phyloP scores from a whole-genome alignment of 2,797 vertebrate species.

The Macroramphosus scolopax region DNA sequence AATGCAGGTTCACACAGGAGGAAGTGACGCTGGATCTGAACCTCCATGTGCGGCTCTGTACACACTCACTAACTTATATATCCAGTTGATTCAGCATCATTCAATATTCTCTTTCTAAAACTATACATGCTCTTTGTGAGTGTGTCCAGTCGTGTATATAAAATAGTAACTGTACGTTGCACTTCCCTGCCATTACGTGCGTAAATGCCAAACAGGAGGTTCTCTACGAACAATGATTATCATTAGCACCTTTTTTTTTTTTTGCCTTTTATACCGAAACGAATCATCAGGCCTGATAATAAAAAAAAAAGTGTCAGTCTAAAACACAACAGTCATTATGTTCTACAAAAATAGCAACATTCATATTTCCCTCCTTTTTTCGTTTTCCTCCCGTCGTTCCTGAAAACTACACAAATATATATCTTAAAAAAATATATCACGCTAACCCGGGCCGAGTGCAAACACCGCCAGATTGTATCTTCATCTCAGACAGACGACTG shows the following conservation, averaged over 20 bases:
- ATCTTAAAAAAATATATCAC: slow-evolving; percentile 84
- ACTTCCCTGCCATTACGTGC: slow-evolving; percentile 61
- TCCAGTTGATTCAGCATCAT: slow-evolving; percentile 40
- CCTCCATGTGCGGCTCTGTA: slow-evolving; percentile 47
- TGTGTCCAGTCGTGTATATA: slow-evolving; percentile 58
- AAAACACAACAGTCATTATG: slow-evolving; percentile 60
- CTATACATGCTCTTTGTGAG: slow-evolving; percentile 46
- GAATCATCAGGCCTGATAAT: slow-evolving; percentile 52
- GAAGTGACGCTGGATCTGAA: slow-evolving; percentile 30
- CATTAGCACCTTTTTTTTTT: slow-evolving; percentile 55
- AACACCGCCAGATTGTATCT: slow-evolving; percentile 84
- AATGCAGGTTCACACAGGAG: slow-evolving; percentile 50
- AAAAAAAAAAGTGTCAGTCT: slow-evolving; percentile 68
- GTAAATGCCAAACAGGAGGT: slow-evolving; percentile 64
- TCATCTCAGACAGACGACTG: slow-evolving; percentile 82
- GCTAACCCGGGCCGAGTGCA: slow-evolving; percentile 88
- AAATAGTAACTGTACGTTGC: slow-evolving; percentile 62
- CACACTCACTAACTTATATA: slow-evolving; percentile 44
- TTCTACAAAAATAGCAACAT: slow-evolving; percentile 80
- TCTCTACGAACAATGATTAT: slow-evolving; percentile 68
- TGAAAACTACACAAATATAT: slow-evolving; percentile 58
- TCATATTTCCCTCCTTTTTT: slow-evolving; percentile 50
- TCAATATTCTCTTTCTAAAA: slow-evolving; percentile 52
- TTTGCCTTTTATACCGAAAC: slow-evolving; percentile 39
- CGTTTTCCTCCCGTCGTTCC: too few relatives aligned